Evolutionary conservation across 2,113 vertebrate genomes (phyloP), one percentile per base, ranked within the genome.

Genomic region (Pelusios castaneus): DNA sequence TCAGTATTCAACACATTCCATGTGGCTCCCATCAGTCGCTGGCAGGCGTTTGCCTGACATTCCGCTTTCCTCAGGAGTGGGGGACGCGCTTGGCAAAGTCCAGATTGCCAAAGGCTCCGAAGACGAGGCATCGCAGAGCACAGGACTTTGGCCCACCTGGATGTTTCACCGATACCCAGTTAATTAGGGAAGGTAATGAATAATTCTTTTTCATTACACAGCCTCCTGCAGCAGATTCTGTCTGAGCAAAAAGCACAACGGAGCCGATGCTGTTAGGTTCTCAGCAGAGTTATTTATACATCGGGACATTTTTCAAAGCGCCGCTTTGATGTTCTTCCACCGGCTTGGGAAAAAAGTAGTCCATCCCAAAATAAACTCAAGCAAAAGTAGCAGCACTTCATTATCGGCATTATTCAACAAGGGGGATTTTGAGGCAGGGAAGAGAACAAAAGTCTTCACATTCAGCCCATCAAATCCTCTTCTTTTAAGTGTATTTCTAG

Each of bases 241-340:
- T 97, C 95, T 58, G 88, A 77, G 90, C 82, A 94, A 83, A 92
- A 94, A 63, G 84, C 84, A 78, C 89, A 89, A 96, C 77, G 96
- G 96, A 96, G 94, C 96, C 95, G 85, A 92, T 77, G 88, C 83
- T 95, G 83, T 93, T 90, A 95, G 94, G 95, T 95, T 97, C 95
- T 95, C 96, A 93, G 96, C 96, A 97, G 92, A 97, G 97, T 97
- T 97, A 97, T 97, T 97, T 97, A 97, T 97, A 97, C 95, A 93
- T 94, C 84, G 95, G 96, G 97, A 97, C 96, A 97, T 96, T 96
- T 97, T 97, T 97, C 96, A 97, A 97, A 97, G 97, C 55, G 82
- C 91, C n/a, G 95, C 97, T 97, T 97, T 97, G 97, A 97, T 97
- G 97, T 96, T 97, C 97, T 97, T 97, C 97, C 97, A 97, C 97